Conservation (phyloP, 1,140 invertebrate genomes). For the Microplitis demolitor region DNA sequence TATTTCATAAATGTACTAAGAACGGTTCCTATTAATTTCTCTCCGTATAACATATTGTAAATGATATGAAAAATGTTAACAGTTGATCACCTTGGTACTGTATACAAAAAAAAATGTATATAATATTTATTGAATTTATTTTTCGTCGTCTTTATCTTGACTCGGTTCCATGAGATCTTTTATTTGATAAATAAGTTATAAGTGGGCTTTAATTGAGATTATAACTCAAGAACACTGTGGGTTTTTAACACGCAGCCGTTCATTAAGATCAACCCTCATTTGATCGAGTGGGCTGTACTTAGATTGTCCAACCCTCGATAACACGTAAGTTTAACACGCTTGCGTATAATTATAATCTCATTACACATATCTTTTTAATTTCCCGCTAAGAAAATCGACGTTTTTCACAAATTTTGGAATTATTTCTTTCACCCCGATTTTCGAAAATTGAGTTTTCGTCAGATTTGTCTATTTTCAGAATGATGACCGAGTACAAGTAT, state of each 20-base stretch:
- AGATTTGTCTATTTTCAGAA: too few species aligned
- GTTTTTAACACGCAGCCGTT: not conserved
- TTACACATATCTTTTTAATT: not conserved
- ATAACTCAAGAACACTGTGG: slow-evolving; percentile 35
- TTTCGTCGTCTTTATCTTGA: not conserved
- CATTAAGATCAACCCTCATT: not conserved
- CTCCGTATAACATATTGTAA: too few species aligned
- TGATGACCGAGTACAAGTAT: too few species aligned
- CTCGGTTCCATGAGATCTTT: slow-evolving; percentile 40
- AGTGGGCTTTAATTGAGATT: slow-evolving; percentile 31
- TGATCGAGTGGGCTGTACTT: slow-evolving; percentile 6
- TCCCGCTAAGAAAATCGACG: not conserved
- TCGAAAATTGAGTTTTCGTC: too few species aligned
- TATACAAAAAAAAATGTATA: too few species aligned
- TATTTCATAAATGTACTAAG: too few species aligned
- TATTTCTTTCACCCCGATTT: too few species aligned
- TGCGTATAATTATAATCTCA: not conserved
- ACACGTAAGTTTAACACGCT: not conserved
- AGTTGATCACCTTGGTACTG: too few species aligned
- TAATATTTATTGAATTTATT: too few species aligned
- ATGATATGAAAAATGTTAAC: too few species aligned
- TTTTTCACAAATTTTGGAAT: too few species aligned
- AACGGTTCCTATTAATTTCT: too few species aligned
- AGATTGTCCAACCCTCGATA: slow-evolving; percentile 11
- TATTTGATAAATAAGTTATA: slow-evolving; percentile 41